phyloP scores from a whole-genome alignment of 2,888 invertebrate genomes.

The Callimorpha dominula region DNA sequence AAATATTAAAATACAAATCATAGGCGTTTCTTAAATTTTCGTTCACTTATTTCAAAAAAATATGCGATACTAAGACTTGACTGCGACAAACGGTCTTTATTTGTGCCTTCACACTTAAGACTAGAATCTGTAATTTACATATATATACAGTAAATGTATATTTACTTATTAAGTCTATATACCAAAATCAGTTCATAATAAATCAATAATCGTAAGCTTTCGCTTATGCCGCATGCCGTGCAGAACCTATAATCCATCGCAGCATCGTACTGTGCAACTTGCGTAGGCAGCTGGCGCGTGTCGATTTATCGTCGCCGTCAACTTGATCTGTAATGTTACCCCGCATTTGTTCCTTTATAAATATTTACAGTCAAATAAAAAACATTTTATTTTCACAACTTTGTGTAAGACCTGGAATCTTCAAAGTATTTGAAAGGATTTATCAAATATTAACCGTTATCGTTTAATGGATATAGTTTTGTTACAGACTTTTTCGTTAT shows the following conservation, averaged over 20 bases:
- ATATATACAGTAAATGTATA: not conserved
- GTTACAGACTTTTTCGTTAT: not conserved
- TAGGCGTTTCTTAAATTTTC: not conserved
- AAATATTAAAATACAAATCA: too few species aligned
- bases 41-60: not conserved
- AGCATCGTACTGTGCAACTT: constrained; percentile 54
- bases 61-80: not conserved
- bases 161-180: not conserved
- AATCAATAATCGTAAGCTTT: constrained; percentile 11
- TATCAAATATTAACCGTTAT: not conserved
- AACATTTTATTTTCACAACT: too few species aligned
- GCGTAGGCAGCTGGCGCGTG: constrained; percentile 54
- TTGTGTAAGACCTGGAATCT: too few species aligned
- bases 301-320: constrained; percentile 67
- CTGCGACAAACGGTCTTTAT: not conserved
- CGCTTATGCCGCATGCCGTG: constrained; percentile 2
- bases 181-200: not conserved
- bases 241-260: constrained; percentile 32
- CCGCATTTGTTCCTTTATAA: constrained; percentile 31
- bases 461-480: not conserved
- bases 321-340: constrained; percentile 62
- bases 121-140: not conserved
- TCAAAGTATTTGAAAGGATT: not conserved
- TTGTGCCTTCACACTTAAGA: not conserved
- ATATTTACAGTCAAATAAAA: constrained; percentile 15